Evolutionary conservation across 1,140 invertebrate species (phyloP), one percentile per base, ranked within the genome.

Genomic region (Drosophila littoralis): DNA sequence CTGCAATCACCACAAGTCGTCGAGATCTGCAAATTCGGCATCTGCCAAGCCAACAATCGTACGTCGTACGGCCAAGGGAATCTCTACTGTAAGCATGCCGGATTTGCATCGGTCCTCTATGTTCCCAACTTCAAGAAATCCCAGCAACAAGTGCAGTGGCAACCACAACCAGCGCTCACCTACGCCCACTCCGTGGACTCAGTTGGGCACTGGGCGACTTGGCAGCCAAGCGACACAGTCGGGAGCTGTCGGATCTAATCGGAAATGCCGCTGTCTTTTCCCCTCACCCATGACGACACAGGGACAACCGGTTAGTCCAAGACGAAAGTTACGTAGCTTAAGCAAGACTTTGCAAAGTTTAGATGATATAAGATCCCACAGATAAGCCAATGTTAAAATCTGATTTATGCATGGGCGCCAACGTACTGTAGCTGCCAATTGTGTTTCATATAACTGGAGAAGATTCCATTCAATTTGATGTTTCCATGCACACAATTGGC

Each of bases 81-180:
- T 28, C 1, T 17, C 42, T 12, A 73, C 79, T 0, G 43, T 36
- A 38, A 86, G 82, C 50, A 60, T 86, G 83, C 83, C 82, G 0
- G 46, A 86, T 63, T 36, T 86, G 6, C 35, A 61, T 10, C 40
- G 28, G 36, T 8, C 12, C 38, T 6, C 38, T 5, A 1, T 45
- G 4, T 22, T 45, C 6, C 48, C 50, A 22, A 1, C 7, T 4
- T 13, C 50, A 1, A 28, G 22, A 33, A 40, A 0, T 28, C 12
- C 6, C 17, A 64, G 8, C 10, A 15, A 6, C 28, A 38, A 17
- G n/a, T 0, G 0, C 12, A 32, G 43, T 7, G 0, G 3, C 4
- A 1, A 48, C 6, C 10, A 9, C 45, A 4, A 4, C 7, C 8
- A 74, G 7, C 38, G 55, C 8, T 6, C 38, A 35, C 6, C 32